A percentile compares a stretch with the other conserved stretches of the same genome.
These are phyloP conservation scores for Prosapia bicincta DNA, from an alignment of 2,888 invertebrate genomes.

Conservation along the genomic window DNA sequence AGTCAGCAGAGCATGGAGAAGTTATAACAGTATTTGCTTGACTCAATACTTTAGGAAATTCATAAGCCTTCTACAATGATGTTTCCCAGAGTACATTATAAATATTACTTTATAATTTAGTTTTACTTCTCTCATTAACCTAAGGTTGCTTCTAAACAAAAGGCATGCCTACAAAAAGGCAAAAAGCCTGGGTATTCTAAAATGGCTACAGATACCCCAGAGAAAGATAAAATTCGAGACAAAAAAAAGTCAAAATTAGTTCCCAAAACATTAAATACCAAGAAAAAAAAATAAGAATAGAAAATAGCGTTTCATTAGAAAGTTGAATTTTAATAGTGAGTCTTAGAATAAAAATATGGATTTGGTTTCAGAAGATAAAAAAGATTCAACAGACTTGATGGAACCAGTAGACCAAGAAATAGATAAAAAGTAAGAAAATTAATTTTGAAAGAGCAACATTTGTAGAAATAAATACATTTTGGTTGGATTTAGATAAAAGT, in stretches of 20 bases:
- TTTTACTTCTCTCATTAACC: no score
- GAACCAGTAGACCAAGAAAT: no score
- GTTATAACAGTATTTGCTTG: conserved; percentile 32
- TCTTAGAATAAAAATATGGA: neutral
- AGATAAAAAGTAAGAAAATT: no score
- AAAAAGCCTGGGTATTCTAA: conserved; percentile 5
- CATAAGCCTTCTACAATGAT: conserved; percentile 38
- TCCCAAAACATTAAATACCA: neutral
- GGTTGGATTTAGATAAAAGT: no score
- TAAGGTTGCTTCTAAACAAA: no score
- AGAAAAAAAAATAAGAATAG: no score
- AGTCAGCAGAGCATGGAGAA: conserved; percentile 44
- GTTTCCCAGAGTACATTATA: conserved; percentile 37
- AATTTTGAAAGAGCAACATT: neutral
- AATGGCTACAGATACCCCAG: conserved; percentile 13
- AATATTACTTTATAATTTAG: no score
- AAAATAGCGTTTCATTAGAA: no score
- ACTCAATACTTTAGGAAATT: conserved; percentile 36
- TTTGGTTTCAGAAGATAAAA: no score
- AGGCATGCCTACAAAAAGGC: neutral
- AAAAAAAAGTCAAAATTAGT: conserved; percentile 7
- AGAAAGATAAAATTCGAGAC: no score
- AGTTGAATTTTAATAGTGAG: no score
- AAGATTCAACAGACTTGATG: neutral
- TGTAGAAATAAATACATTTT: neutral